A percentile compares a stretch with the other conserved stretches of the same genome.
Evolutionary conservation across 1,140 invertebrate genomes (phyloP).

Genomic region (Asobara japonica): DNA sequence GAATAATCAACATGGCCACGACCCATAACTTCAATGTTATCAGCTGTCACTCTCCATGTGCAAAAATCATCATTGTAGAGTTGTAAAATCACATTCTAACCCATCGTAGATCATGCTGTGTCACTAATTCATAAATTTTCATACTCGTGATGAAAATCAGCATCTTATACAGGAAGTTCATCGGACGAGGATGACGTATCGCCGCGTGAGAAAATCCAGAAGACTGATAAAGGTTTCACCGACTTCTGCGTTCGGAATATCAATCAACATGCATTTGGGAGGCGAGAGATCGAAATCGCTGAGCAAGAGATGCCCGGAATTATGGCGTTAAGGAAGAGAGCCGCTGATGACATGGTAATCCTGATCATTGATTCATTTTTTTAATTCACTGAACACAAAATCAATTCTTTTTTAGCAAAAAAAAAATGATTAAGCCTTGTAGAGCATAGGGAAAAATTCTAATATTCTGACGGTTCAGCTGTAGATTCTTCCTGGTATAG

Average conservation of each 20-base stretch:
- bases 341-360: slow-evolving; percentile 88
- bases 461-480: too few species aligned
- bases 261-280: slow-evolving; percentile 90
- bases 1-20: too few species aligned
- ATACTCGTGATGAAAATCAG: slow-evolving; percentile 58
- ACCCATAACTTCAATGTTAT: too few species aligned
- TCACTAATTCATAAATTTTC: slow-evolving; percentile 19
- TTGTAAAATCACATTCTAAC: background rate
- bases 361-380: too few species aligned
- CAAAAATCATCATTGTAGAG: background rate
- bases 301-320: slow-evolving; percentile 99
- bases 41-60: too few species aligned
- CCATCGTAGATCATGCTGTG: background rate
- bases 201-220: slow-evolving; percentile 87
- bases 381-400: background rate
- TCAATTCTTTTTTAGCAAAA: background rate
- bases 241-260: slow-evolving; percentile 95
- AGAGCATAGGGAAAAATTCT: too few species aligned
- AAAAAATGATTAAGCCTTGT: too few species aligned
- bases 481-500: too few species aligned
- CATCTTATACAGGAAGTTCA: slow-evolving; percentile 89
- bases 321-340: slow-evolving; percentile 90
- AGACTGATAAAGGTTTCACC: slow-evolving; percentile 79
- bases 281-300: slow-evolving; percentile 97
- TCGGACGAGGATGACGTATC: slow-evolving; percentile 86